phyloP scores from a whole-genome alignment of 2,797 vertebrate genomes.

The Glossophaga mutica region DNA sequence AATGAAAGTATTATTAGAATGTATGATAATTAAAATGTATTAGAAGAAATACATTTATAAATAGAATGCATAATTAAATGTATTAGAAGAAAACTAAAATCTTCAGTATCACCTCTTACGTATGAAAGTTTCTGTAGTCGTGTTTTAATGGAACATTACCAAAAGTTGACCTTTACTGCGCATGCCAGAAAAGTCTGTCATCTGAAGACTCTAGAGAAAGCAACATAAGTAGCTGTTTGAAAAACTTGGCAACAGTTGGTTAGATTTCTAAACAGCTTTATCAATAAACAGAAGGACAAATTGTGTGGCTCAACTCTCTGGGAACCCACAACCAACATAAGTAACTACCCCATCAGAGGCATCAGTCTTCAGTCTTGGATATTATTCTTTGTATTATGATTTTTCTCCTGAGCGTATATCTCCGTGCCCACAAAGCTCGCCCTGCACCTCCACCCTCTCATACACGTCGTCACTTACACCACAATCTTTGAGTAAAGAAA shows the following conservation, averaged over 20 bases:
- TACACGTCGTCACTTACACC: neutral
- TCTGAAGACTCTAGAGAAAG: neutral
- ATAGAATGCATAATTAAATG: no score
- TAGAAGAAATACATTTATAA: no score
- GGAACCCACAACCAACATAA: neutral
- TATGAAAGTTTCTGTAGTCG: neutral
- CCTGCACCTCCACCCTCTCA: neutral
- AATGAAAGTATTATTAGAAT: no score
- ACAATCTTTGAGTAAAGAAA: constrained; percentile 22
- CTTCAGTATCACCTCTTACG: neutral
- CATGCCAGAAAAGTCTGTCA: neutral
- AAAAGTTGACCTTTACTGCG: neutral
- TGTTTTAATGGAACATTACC: constrained; percentile 17
- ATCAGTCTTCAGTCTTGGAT: neutral
- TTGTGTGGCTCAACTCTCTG: neutral
- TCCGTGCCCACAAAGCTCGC: neutral
- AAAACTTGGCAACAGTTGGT: neutral
- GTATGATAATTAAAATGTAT: no score
- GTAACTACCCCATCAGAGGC: neutral
- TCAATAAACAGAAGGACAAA: neutral
- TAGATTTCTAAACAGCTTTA: neutral
- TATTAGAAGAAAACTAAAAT: constrained; percentile 24
- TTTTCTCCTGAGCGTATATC: constrained; percentile 14
- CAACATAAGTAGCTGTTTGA: neutral
- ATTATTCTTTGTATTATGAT: neutral